Evolutionary conservation across 2,113 vertebrate genomes (phyloP), one percentile per base, ranked within the genome.

Genomic region (Symphodus melops): DNA sequence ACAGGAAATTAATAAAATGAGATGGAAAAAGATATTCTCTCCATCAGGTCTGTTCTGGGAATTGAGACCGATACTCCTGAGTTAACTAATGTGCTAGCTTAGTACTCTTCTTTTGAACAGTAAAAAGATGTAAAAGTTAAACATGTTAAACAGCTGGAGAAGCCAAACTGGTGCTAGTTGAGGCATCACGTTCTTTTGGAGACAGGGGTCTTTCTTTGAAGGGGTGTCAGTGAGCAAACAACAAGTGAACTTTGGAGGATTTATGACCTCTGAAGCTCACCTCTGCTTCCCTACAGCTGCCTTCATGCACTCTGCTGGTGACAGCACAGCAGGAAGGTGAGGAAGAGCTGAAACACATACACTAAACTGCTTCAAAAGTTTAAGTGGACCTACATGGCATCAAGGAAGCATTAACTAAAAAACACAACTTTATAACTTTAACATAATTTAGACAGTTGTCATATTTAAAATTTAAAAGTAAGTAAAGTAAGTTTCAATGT

Each of bases 101-200:
- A 70, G 78, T 81, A 46, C 64, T 81, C 55, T 63, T 75, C 39
- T 41, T 65, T 70, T 46, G 36, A 76, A 28, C 14, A 71, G 46
- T 56, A 28, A 74, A 67, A 71, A 67, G 65, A 49, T 13, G 51
- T 57, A 52, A 28, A 46, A 77, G 46, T 44, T 52, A 19, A 11
- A 23, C 44, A 59, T 44, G 46, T 57, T 56, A 67, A 84, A 90
- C 88, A 90, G 91, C 84, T 90, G 87, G 60, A 77, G 37, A 73
- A 59, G 49, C 68, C 65, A 77, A 81, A 71, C 57, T 53, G 63
- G 67, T 67, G 81, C 86, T 66, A 72, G 55, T 66, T 67, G 76
- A 63, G 72, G 68, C 63, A 86, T 77, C 79, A 52, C 65, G 76
- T 84, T 82, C 76, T 85, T 82, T 86, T 89, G 78, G 75, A 83